These are phyloP conservation scores for Leptopilina syphax DNA, from an alignment of 2,888 invertebrate genomes.

Conservation along the genomic window DNA sequence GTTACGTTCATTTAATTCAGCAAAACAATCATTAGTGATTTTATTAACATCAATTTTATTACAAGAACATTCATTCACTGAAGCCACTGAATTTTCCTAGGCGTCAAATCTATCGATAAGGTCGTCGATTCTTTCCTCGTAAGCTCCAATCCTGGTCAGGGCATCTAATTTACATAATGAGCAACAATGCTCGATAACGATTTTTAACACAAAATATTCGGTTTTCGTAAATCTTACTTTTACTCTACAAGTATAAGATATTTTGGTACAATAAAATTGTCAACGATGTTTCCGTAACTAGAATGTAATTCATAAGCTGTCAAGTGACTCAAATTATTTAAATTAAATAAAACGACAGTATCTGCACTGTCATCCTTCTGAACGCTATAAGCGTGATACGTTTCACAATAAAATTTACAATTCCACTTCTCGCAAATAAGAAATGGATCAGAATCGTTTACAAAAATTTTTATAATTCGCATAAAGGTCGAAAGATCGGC, in stretches of 20 bases:
- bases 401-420: background rate
- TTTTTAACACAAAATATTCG: background rate
- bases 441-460: background rate
- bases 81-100: no score
- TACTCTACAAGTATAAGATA: background rate
- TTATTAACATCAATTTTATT: no score
- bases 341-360: background rate
- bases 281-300: conserved; percentile 3
- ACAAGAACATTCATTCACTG: no score
- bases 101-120: no score
- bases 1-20: no score
- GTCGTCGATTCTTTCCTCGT: no score
- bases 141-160: no score
- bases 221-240: background rate
- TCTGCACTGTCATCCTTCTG: background rate
- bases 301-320: background rate
- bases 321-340: conserved; percentile 10
- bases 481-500: background rate
- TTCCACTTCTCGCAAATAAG: background rate
- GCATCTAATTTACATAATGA: no score
- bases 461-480: background rate
- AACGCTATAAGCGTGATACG: background rate
- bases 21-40: no score
- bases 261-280: background rate
- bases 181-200: background rate